These are phyloP conservation scores for Nerophis ophidion DNA, from an alignment of 2,113 vertebrate genomes.

Conservation along the genomic window DNA sequence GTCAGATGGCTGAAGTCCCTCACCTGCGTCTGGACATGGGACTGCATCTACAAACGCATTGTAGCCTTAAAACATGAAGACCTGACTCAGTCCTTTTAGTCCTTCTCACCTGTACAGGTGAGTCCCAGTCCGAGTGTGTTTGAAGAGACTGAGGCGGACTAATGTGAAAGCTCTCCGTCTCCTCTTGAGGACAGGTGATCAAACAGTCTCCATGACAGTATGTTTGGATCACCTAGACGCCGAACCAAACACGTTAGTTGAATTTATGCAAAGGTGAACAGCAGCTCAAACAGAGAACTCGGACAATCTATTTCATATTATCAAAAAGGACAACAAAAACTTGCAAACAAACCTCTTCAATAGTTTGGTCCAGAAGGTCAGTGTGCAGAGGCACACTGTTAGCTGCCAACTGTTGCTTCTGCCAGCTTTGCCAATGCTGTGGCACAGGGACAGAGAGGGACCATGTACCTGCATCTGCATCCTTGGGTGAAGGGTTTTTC, in stretches of 20 bases:
- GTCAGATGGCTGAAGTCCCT: constrained; percentile 69
- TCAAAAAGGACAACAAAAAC: neutral
- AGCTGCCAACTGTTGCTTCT: constrained; percentile 28
- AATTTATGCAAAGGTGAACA: neutral
- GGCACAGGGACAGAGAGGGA: neutral
- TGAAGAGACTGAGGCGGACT: constrained; percentile 58
- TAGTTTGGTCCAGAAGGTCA: constrained; percentile 58
- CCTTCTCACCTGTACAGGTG: constrained; percentile 7
- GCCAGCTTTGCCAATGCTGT: constrained; percentile 31
- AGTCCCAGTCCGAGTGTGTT: constrained; percentile 49
- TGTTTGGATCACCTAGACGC: constrained; percentile 70
- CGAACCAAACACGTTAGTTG: neutral
- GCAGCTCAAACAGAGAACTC: neutral
- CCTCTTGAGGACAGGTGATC: constrained; percentile 44
- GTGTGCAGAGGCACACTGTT: constrained; percentile 30
- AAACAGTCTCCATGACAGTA: constrained; percentile 60
- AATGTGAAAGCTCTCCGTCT: constrained; percentile 71
- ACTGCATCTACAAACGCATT: constrained; percentile 8
- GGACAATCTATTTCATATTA: neutral
- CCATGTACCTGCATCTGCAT: neutral
- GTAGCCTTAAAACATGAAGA: neutral
- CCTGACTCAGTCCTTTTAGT: neutral
- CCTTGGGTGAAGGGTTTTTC: constrained; percentile 44
- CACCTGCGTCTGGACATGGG: constrained; percentile 34
- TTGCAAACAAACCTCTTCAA: constrained; percentile 59